Conservation (phyloP, 2,113 vertebrate genomes). For the Xiphophorus hellerii region DNA sequence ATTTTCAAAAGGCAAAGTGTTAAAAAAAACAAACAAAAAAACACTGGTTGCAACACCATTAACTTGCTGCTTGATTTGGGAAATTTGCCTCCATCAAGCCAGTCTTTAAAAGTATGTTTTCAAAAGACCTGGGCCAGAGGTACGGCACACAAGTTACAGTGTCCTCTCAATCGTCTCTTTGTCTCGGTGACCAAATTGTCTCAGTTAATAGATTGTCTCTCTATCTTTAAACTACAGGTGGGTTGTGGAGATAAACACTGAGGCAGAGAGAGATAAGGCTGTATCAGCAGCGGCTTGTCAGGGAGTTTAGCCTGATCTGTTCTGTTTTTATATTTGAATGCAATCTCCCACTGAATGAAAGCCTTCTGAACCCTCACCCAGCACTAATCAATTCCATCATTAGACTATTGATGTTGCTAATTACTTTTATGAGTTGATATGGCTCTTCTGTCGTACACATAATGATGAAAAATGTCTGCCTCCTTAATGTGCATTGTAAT, state of each 20-base stretch:
- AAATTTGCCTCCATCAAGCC: background rate
- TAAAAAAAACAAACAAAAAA: too few species aligned
- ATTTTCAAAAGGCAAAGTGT: background rate
- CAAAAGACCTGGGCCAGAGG: background rate
- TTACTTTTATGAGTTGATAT: constrained; percentile 42
- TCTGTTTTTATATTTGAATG: constrained; percentile 30
- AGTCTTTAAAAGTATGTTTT: background rate
- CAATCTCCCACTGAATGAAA: constrained; percentile 16
- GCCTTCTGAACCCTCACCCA: constrained; percentile 16
- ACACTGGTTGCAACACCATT: background rate
- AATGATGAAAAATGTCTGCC: constrained; percentile 15
- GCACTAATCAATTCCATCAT: constrained; percentile 52
- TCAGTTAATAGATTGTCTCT: constrained; percentile 42
- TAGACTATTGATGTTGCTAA: constrained; percentile 39
- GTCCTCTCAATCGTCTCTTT: constrained; percentile 11
- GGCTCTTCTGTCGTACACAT: background rate
- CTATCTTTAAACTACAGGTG: constrained; percentile 21
- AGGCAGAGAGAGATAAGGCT: constrained; percentile 30
- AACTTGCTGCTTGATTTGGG: background rate
- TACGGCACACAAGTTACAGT: constrained; percentile 5
- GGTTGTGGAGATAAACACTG: constrained; percentile 24
- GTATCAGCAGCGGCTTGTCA: constrained; percentile 25
- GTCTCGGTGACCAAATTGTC: constrained; percentile 36
- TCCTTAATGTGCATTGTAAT: constrained; percentile 3
- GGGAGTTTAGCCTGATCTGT: constrained; percentile 30